phyloP scores from a whole-genome alignment of 2,797 vertebrate species.

The Cryptoprocta ferox region DNA sequence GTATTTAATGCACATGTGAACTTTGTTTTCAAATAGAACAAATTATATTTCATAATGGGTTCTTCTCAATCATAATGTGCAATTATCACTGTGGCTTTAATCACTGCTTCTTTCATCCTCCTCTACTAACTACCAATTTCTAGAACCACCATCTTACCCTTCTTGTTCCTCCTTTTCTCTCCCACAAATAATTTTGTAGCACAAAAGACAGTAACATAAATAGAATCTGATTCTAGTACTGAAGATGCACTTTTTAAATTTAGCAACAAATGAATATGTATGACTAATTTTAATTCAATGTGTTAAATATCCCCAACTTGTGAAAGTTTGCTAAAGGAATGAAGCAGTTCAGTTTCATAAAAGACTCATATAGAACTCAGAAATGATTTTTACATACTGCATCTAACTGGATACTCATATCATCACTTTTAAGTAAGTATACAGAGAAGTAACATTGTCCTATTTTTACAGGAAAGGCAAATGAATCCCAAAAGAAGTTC shows the following conservation, averaged over 20 bases:
- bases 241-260: background rate
- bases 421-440: background rate
- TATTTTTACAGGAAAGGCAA: conserved; percentile 63
- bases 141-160: background rate
- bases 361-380: background rate
- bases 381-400: background rate
- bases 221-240: background rate
- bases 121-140: background rate
- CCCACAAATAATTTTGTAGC: background rate
- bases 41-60: background rate
- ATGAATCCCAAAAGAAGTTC: background rate
- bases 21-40: background rate
- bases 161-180: background rate
- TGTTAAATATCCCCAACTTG: background rate
- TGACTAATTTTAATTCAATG: background rate
- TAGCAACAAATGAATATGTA: background rate
- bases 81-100: background rate
- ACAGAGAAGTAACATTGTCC: background rate
- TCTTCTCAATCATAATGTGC: background rate
- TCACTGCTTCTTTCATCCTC: background rate
- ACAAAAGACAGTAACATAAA: background rate
- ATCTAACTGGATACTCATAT: background rate
- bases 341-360: background rate
- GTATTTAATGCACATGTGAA: background rate
- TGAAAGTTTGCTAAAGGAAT: background rate